Percentiles rank a stretch among this genome's conserved stretches.
These are phyloP conservation scores for Tadarida brasiliensis DNA, from an alignment of 2,797 vertebrate species.

Conservation along the genomic window DNA sequence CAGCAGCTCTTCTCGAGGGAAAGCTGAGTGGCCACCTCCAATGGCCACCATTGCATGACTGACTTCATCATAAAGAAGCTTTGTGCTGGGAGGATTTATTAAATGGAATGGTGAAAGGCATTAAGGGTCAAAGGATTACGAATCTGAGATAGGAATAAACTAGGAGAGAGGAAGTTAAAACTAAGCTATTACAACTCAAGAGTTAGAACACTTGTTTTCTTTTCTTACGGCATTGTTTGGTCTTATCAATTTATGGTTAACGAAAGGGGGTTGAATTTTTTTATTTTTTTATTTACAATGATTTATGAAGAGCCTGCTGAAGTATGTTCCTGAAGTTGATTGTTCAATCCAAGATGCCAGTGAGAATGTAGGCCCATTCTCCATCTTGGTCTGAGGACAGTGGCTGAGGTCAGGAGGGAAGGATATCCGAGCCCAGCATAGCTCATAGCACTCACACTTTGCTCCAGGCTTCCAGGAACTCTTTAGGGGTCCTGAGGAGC, in stretches of 20 bases:
- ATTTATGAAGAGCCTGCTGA: conserved; percentile 6
- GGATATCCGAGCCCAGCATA: neutral
- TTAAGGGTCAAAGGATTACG: neutral
- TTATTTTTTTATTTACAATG: neutral
- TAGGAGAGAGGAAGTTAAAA: neutral
- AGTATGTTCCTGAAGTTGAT: neutral
- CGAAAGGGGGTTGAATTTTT: conserved; percentile 23
- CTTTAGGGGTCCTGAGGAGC: neutral
- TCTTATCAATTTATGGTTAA: neutral
- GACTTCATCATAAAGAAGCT: neutral
- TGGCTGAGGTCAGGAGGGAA: neutral
- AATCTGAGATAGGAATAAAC: neutral
- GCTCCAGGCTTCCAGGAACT: neutral
- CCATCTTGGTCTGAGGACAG: neutral
- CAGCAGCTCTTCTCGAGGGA: neutral
- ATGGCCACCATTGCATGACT: neutral
- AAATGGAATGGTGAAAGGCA: neutral
- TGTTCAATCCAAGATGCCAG: neutral
- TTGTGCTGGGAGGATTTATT: neutral
- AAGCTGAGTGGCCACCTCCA: neutral
- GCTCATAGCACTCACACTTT: neutral
- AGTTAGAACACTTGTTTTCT: neutral
- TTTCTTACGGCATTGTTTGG: conserved; percentile 26
- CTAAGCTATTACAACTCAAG: conserved; percentile 1
- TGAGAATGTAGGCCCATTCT: neutral